Evolutionary conservation across 2,797 vertebrate genomes (phyloP), one percentile per base, ranked within the genome.

Genomic region (Scarus forsteni): DNA sequence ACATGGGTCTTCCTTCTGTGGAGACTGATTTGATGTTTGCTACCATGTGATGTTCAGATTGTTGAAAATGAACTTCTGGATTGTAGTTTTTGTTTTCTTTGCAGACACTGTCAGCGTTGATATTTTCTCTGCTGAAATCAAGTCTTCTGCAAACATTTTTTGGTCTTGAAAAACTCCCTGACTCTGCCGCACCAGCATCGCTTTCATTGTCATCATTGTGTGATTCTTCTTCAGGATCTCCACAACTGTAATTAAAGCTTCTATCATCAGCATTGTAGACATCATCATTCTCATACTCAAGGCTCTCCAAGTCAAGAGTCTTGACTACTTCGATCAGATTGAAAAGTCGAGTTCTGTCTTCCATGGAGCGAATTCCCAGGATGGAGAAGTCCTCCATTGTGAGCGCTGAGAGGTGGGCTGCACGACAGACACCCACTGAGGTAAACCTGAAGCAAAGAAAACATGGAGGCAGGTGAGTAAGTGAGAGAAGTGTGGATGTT

Each of bases 311-410:
- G 38, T 93, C 91, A 75, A 93, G 86, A 63, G 91, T 93, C 90
- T 96, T 95, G 86, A 97, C 87, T 60, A 96, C 90, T 79, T 94
- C 94, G 73, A 96, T 90, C 53, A 98, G 94, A 46, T 95, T 93
- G 81, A 96, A 96, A 60, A 98, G 96, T 13, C 92, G 93, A 76
- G 93, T 95, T 39, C 94, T 93, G 83, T 98, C 96, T 6, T 94
- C 94, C 94, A 94, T 93, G 52, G 92, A 92, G 13, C 76, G 81
- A 16, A 98, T 84, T n/a, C 96, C 96, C n/a, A 98, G 82, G 61
- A 81, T 91, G 60, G 93, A 81, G 40, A 95, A 97, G 86, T 98
- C 96, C 67, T 94, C 95, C 87, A 94, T 92, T 19, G 95, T 94
- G 77, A 98, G 77, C 7, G 83, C 79, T 39, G 92, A 93, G 71